Conservation (phyloP, 2,113 vertebrate species). For the Thunnus thynnus region DNA sequence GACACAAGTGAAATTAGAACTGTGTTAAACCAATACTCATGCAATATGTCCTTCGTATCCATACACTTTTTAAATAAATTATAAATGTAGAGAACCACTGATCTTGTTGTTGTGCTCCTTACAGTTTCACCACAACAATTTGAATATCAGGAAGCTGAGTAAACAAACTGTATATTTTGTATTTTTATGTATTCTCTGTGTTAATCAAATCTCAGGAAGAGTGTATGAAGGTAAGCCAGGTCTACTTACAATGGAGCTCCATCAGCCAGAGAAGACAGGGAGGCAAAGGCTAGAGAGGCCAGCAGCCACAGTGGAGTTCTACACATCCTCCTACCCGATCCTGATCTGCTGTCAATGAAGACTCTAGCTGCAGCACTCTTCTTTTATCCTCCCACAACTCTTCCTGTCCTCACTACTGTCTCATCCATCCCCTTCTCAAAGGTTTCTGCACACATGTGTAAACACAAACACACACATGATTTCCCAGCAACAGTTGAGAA, state of each 20-base stretch:
- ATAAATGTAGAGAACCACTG: neutral
- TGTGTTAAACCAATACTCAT: neutral
- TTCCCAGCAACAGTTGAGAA: slow-evolving; percentile 69
- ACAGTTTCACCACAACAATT: neutral
- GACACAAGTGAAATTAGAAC: neutral
- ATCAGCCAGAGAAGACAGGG: slow-evolving; percentile 37
- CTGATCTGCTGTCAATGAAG: slow-evolving; percentile 31
- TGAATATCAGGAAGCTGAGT: neutral
- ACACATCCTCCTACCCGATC: slow-evolving; percentile 48
- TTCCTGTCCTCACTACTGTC: neutral
- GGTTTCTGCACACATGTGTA: no score
- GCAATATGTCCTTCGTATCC: neutral
- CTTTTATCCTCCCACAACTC: slow-evolving; percentile 51
- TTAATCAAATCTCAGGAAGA: neutral
- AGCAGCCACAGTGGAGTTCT: slow-evolving; percentile 54
- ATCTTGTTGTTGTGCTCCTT: neutral
- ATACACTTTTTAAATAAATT: neutral
- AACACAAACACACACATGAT: slow-evolving; percentile 6
- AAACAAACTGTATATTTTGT: neutral
- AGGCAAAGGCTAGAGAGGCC: slow-evolving; percentile 67
- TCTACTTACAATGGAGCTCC: slow-evolving; percentile 67
- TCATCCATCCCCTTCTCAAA: neutral
- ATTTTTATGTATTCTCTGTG: neutral
- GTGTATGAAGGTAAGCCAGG: neutral
- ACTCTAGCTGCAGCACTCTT: neutral